These are phyloP conservation scores for Tholera decimalis DNA, from an alignment of 2,888 invertebrate genomes.

Conservation along the genomic window DNA sequence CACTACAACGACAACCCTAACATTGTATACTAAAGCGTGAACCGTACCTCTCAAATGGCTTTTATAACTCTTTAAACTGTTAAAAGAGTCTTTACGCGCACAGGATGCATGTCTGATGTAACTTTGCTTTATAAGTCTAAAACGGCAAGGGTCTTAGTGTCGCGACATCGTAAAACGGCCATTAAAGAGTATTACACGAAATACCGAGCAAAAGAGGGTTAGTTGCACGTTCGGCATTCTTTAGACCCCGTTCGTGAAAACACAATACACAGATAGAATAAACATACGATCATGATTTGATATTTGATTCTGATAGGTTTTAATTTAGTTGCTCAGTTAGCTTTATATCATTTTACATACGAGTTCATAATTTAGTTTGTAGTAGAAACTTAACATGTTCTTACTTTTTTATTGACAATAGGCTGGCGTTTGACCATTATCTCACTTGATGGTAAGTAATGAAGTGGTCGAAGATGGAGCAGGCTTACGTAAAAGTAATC, in stretches of 20 bases:
- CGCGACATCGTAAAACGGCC: constrained; percentile 18
- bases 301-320: too few species aligned
- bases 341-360: too few species aligned
- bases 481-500: too few species aligned
- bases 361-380: too few species aligned
- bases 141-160: constrained; percentile 27
- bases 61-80: constrained; percentile 10
- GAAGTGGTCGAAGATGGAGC: too few species aligned
- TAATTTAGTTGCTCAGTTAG: too few species aligned
- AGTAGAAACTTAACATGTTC: too few species aligned
- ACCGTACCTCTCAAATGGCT: constrained; percentile 3
- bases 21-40: not conserved
- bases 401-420: too few species aligned
- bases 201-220: not conserved
- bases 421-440: too few species aligned
- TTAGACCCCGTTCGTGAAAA: constrained; percentile 7
- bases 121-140: constrained; percentile 22
- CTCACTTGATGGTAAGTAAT: too few species aligned
- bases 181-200: constrained; percentile 15
- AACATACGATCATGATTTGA: too few species aligned
- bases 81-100: constrained; percentile 7
- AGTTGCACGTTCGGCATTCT: constrained; percentile 12
- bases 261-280: not conserved
- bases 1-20: not conserved
- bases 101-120: constrained; percentile 26